Evolutionary conservation across 2,888 invertebrate species (phyloP), one percentile per base, ranked within the genome.

Genomic region (Plebejus melissa): DNA sequence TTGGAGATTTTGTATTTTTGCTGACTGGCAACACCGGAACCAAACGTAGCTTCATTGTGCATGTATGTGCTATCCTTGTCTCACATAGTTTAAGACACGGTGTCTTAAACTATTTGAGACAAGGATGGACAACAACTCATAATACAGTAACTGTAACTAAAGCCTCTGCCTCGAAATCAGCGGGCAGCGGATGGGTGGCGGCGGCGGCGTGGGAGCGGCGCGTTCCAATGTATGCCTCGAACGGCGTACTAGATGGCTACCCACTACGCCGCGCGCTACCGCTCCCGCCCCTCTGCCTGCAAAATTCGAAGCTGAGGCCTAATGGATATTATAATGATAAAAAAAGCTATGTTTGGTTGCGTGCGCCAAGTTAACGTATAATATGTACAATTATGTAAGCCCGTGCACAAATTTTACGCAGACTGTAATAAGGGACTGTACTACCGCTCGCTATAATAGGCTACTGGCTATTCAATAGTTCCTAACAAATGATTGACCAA

Each of bases 401-500:
- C 11, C 11, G 32, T 32, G 65, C 65, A 32, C 65, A 65, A 65
- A 32, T 13, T 32, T 32, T 5, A 32, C 32, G 65, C 65, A 65
- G 65, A 65, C 65, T 36, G 60, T 60, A 60, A 60, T 4, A 13
- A 22, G 32, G 13, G 65, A 65, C 65, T 65, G 65, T 65, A 36
- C 32, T 65, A 65, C 65, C 65, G 28, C 32, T 65, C 11, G 32
- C 32, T 32, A 5, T 32, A 16, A 5, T 32, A 16, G 5, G 32
- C 65, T 65, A 65, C 65, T 5, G 65, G 13, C 65, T 60, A 28
- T 60, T 65, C 32, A 65, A 65, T 65, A 32, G 32, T 65, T 65
- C 65, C 65, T 65, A 65, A 32, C 65, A 65, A 65, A 65, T 36
- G 36, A 65, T 65, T 65, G 65, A 65, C 32, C 65, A 65, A 65